Evolutionary conservation across 37 sponge, comb jelly and placozoan species (phyloP), one percentile per base, ranked within the genome.

Genomic region (Aphrocallistes beatrix): DNA sequence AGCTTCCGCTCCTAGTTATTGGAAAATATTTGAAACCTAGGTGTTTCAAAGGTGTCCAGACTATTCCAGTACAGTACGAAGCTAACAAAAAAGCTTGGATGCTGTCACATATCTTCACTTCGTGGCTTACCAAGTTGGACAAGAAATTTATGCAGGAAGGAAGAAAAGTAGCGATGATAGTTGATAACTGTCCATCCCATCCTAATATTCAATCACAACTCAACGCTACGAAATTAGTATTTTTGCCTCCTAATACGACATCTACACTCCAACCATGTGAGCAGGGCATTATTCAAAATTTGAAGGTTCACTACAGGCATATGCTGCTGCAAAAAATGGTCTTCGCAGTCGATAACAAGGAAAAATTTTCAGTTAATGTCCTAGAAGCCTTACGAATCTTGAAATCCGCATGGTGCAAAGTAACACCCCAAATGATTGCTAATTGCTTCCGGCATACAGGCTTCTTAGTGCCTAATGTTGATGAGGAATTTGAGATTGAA

Each of bases 51-150:
- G 60, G 85, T 51, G 60, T 85, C 17, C 10, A 10, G 16, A 50
- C 85, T 1, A 30, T 85, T 10, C 85, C 85, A 0, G 69, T 85
- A 1, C 37, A 51, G 36, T 85, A 85, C 60, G 34, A 10, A 9
- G 9, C 51, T 1, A 51, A 85, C 36, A 51, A 34, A 34, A 85
- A 85, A 30, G 84, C 38, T 1, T 85, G 85, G 85, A 85, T 85
- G 85, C 48, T 38, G 9, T 51, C 85, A 6, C 37, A 47, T 47
- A 21, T 21, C 49, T 47, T 47, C 49, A 47, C 49, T 47, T 47
- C 17, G 13, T 47, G 49, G 49, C 49, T 47, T 47, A 47, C 49
- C 49, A 47, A 47, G 49, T 47, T 47, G 49, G 49, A 47, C 17
- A 37, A 8, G 1, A 50, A 1, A 50, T 37, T 34, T 50, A 36